phyloP scores from a whole-genome alignment of 2,888 invertebrate genomes.

The Unio pictorum region DNA sequence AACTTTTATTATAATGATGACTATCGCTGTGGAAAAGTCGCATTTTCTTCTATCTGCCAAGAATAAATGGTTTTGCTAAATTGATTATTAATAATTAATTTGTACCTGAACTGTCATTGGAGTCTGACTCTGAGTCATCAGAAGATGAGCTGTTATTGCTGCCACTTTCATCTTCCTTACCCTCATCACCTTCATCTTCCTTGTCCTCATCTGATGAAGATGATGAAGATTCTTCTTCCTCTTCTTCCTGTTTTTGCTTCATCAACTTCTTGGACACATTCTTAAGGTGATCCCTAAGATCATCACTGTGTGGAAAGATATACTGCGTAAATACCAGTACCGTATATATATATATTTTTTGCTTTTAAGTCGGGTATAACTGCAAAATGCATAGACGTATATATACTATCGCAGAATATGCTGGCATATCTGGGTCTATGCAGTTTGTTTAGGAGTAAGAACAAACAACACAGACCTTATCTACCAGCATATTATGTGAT shows the following conservation, averaged over 20 bases:
- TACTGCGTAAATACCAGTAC: too few relatives aligned
- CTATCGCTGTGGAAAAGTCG: not conserved
- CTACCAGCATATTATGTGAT: too few relatives aligned
- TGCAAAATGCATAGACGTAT: too few relatives aligned
- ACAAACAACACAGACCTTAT: too few relatives aligned
- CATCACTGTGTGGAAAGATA: constrained; percentile 76
- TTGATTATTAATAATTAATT: not conserved
- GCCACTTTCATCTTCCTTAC: constrained; percentile 9
- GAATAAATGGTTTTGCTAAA: too few relatives aligned
- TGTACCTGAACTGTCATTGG: constrained; percentile 3
- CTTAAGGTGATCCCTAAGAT: constrained; percentile 89
- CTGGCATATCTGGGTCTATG: too few relatives aligned
- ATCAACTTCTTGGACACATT: constrained; percentile 76
- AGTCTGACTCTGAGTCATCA: constrained; percentile 3
- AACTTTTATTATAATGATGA: not conserved
- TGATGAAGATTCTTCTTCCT: constrained; percentile 8
- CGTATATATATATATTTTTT: too few relatives aligned
- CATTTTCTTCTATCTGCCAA: too few relatives aligned
- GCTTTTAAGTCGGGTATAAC: too few relatives aligned
- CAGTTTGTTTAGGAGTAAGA: too few relatives aligned
- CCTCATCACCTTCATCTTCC: constrained; percentile 5
- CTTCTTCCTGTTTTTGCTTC: constrained; percentile 52
- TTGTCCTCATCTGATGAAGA: not conserved
- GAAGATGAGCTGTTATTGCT: not conserved
- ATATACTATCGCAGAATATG: too few relatives aligned